Evolutionary conservation across 1,140 invertebrate species (phyloP).

Genomic region (Macrobrachium nipponense): DNA sequence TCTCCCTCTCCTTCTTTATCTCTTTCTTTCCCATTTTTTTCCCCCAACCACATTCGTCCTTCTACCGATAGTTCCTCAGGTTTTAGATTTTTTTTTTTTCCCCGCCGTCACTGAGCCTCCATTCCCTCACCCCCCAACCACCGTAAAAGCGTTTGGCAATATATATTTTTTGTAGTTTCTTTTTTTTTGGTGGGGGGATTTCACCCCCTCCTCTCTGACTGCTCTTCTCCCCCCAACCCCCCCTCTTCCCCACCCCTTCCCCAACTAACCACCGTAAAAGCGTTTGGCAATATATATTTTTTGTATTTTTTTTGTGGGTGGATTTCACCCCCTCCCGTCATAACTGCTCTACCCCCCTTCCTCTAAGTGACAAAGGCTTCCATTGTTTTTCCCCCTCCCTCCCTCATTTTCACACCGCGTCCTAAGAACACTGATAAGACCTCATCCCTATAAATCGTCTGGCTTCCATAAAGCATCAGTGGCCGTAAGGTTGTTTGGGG

Average conservation of each 20-base stretch:
- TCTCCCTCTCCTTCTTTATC: not conserved
- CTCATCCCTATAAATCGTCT: constrained; percentile 7
- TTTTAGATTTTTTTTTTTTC: not conserved
- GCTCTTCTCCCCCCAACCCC: no score
- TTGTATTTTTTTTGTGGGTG: no score
- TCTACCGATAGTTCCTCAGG: not conserved
- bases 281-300: no score
- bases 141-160: no score
- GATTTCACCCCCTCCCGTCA: no score
- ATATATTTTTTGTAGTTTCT: not conserved
- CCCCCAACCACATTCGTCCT: not conserved
- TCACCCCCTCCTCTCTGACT: not conserved
- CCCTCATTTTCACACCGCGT: no score
- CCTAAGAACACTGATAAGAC: constrained; percentile 9
- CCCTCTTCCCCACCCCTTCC: no score
- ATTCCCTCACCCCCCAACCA: no score
- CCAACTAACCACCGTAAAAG: no score
- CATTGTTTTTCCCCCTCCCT: not conserved
- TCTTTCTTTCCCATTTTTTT: not conserved
- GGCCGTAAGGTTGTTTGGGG: not conserved
- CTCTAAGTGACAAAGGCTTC: not conserved
- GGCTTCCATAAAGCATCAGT: constrained; percentile 42
- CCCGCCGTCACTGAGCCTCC: not conserved
- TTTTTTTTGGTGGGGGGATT: not conserved
- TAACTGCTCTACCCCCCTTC: no score